Evolutionary conservation across 2,888 invertebrate species (phyloP).

Genomic region (Andrena minutula): DNA sequence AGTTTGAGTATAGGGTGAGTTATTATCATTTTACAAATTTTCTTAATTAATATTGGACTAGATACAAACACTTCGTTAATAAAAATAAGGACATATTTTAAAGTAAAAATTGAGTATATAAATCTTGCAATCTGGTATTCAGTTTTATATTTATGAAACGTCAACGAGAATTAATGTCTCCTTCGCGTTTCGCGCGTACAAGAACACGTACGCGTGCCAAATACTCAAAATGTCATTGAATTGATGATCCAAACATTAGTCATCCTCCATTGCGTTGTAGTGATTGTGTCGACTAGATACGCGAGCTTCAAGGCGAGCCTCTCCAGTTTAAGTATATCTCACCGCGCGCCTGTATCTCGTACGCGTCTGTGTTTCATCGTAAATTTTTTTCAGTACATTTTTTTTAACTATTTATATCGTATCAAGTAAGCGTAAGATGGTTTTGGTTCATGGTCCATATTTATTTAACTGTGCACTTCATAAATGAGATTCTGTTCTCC

Average conservation of each 20-base stretch:
- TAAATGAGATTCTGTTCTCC: background rate
- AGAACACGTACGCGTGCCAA: slow-evolving; percentile 33
- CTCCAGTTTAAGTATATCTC: slow-evolving; percentile 60
- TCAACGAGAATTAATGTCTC: background rate
- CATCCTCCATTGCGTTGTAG: slow-evolving; percentile 62
- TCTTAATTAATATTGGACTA: background rate
- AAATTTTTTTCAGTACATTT: background rate
- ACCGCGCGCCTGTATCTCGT: slow-evolving; percentile 13
- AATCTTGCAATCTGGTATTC: background rate
- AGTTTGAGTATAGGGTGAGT: slow-evolving; percentile 76
- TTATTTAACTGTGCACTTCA: background rate
- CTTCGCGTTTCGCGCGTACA: background rate
- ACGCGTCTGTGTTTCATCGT: background rate
- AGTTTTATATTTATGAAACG: background rate
- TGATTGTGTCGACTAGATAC: slow-evolving; percentile 47
- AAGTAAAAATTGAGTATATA: background rate
- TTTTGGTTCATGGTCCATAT: background rate
- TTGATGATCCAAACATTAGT: slow-evolving; percentile 74
- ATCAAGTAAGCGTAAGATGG: slow-evolving; percentile 13
- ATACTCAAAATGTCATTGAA: slow-evolving; percentile 50
- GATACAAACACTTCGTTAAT: background rate
- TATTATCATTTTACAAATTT: slow-evolving; percentile 16
- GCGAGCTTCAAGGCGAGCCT: slow-evolving; percentile 68
- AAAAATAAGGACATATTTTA: background rate
- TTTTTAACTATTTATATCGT: slow-evolving; percentile 3